Evolutionary conservation across 2,888 invertebrate genomes (phyloP).

Genomic region (Ormia ochracea): DNA sequence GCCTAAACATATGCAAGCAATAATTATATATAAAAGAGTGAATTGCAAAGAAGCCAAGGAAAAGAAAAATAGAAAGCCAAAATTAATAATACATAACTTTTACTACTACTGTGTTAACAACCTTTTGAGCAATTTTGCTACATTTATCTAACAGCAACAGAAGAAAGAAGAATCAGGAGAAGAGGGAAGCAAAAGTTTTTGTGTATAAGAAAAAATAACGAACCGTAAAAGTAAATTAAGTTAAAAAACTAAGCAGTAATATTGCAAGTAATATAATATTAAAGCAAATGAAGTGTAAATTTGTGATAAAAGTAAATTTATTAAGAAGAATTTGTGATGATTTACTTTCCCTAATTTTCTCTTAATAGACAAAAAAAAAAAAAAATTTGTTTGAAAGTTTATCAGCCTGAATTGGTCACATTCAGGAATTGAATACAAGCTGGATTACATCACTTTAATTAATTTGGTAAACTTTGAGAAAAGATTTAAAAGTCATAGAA

Average conservation of each 20-base stretch:
- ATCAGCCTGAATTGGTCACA: too few species aligned
- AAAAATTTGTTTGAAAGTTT: too few species aligned
- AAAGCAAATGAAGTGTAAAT: constrained; percentile 52
- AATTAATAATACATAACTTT: constrained; percentile 32
- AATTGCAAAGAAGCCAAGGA: neutral
- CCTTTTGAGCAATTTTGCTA: constrained; percentile 39
- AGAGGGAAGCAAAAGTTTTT: constrained; percentile 7
- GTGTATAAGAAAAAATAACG: neutral
- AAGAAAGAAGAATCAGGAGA: neutral
- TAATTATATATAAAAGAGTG: neutral
- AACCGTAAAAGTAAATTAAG: neutral
- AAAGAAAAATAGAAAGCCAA: neutral
- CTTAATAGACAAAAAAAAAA: too few species aligned
- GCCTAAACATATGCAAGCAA: constrained; percentile 21
- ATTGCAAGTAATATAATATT: constrained; percentile 23
- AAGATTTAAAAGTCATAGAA: too few species aligned
- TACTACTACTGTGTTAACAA: constrained; percentile 36
- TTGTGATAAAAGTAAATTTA: neutral
- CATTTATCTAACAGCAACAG: constrained; percentile 29
- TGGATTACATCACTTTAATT: too few species aligned
- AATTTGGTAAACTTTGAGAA: too few species aligned
- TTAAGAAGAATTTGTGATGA: neutral
- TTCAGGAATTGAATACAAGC: too few species aligned
- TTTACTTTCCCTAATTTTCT: too few species aligned
- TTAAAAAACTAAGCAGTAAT: constrained; percentile 21